These are phyloP conservation scores for Siderastrea radians DNA, from an alignment of 92 coral and sea anemone genomes.

Conservation along the genomic window DNA sequence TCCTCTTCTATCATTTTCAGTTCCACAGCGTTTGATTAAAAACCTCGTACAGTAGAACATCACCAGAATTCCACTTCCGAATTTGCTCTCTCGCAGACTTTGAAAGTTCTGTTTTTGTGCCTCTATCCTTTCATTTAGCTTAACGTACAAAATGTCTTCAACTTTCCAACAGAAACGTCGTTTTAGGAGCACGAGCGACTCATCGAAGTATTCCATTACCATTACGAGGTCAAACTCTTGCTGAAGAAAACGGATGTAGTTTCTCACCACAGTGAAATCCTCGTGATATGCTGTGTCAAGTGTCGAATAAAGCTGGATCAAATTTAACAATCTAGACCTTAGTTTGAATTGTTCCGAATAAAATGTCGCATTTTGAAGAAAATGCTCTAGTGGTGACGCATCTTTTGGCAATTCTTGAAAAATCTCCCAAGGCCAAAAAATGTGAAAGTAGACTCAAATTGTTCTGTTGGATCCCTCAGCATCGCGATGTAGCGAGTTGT, in stretches of 20 bases:
- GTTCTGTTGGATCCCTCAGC: constrained; percentile 73
- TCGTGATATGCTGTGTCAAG: constrained; percentile 30
- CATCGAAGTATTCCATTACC: constrained; percentile 86
- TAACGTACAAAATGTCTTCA: constrained; percentile 74
- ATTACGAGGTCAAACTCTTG: constrained; percentile 74
- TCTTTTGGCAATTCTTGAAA: constrained; percentile 15
- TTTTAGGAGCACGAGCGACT: constrained; percentile 81
- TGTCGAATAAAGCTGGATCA: constrained; percentile 77
- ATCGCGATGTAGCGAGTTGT: constrained; percentile 67
- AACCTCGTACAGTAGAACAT: constrained; percentile 52
- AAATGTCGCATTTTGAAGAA: constrained; percentile 16
- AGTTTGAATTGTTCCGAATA: not conserved
- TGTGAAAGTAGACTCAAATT: constrained; percentile 77
- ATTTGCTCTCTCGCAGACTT: constrained; percentile 30
- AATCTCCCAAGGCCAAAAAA: constrained; percentile 48
- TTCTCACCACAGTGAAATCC: not conserved
- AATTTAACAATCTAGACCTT: not conserved
- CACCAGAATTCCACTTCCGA: constrained; percentile 74
- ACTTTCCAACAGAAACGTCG: constrained; percentile 78
- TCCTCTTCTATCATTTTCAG: constrained; percentile 58
- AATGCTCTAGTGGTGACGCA: constrained; percentile 11
- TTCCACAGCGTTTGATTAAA: constrained; percentile 81
- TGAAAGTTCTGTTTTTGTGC: constrained; percentile 33
- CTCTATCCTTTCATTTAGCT: constrained; percentile 60
- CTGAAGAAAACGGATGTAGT: constrained; percentile 64